Evolutionary conservation across 2,888 invertebrate species (phyloP), one percentile per base, ranked within the genome.

Genomic region (Eupithecia subumbrata): DNA sequence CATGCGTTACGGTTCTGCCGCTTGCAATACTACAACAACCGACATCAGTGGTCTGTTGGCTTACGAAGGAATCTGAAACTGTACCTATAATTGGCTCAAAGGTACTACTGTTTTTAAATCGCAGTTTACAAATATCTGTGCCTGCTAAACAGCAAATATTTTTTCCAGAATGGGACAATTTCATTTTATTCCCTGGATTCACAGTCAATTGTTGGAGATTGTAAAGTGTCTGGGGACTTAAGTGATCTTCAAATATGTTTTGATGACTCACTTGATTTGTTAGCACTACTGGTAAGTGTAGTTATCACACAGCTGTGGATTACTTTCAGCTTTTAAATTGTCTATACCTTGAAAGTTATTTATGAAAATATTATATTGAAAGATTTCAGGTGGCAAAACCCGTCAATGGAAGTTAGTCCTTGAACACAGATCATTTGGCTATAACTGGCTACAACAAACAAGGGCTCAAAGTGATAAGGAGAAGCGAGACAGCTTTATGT

Each of bases 331-430:
- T 66, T 45, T 64, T 14, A 37, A 37, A 37, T 37, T 37, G n/a
- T 37, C 2, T 37, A 25, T 25, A 25, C 12, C 1, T 25, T 12
- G 60, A 40, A 60, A 60, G 60, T 25, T 25, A 60, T 25, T 5
- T 25, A 25, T 22, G 14, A 12, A 0, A 60, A 60, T 25, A 60
- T 25, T 37, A 25, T 25, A 4, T 25, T 5, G 8, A 40, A 68
- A 98, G 96, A 97, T 98, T 84, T 97, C 97, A 12, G 96, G 96
- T 74, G 95, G 95, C 52, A 95, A 96, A 80, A 96, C 96, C 56
- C 96, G 97, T 79, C 98, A 98, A 87, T 98, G 97, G 97, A 97
- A 97, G 82, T 91, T 98, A 76, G 91, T 98, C 45, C 91, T 98
- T 73, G 98, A 98, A 88, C 97, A 98, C 85, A 96, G 97, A 81